Conservation (phyloP, 1,140 invertebrate species). For the Drosophila tropicalis region DNA sequence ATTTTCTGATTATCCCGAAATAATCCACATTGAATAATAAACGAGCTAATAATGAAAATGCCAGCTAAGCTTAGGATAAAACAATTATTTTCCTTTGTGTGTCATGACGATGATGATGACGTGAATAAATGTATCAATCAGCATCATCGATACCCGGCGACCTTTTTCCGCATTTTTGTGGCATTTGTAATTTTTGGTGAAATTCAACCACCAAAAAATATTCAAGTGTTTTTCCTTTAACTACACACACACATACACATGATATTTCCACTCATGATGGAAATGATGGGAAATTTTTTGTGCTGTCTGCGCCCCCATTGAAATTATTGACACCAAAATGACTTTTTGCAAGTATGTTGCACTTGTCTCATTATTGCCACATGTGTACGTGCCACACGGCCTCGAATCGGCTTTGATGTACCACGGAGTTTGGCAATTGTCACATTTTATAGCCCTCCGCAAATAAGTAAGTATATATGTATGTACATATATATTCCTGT, state of each 20-base stretch:
- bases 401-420: slow-evolving; percentile 59
- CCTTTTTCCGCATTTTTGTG: slow-evolving; percentile 43
- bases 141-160: slow-evolving; percentile 49
- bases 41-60: too few species aligned
- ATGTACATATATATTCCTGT: slow-evolving; percentile 26
- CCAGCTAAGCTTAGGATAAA: too few species aligned
- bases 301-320: slow-evolving; percentile 33
- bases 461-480: slow-evolving; percentile 47
- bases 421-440: slow-evolving; percentile 69
- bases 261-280: slow-evolving; percentile 13
- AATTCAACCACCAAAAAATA: slow-evolving; percentile 57
- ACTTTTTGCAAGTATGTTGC: slow-evolving; percentile 81
- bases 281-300: slow-evolving; percentile 38
- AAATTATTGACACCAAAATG: slow-evolving; percentile 75
- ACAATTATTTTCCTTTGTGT: not conserved
- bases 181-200: slow-evolving; percentile 20
- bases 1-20: too few species aligned
- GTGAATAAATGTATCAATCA: slow-evolving; percentile 18
- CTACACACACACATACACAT: slow-evolving; percentile 11
- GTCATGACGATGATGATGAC: not conserved
- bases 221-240: slow-evolving; percentile 28
- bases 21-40: too few species aligned
- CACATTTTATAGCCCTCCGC: slow-evolving; percentile 72
- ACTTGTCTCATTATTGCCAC: slow-evolving; percentile 81
- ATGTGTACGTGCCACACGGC: slow-evolving; percentile 74